A percentile compares a stretch with the other conserved stretches of the same genome.
phyloP scores from a whole-genome alignment of 2,888 invertebrate genomes.

The Sisyra nigra region DNA sequence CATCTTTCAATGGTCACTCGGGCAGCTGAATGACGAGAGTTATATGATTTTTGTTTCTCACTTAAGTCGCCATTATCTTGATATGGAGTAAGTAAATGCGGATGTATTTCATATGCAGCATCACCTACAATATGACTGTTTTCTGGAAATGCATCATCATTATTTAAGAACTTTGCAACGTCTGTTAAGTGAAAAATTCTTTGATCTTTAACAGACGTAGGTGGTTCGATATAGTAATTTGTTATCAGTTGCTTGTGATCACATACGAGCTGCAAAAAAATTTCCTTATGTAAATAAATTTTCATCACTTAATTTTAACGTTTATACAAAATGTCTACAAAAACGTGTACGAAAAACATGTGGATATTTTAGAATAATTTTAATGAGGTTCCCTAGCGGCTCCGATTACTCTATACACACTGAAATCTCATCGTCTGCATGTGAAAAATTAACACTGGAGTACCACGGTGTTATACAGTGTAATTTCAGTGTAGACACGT shows the following conservation, averaged over 20 bases:
- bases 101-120: slow-evolving; percentile 11
- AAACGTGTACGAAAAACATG: no score
- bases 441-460: no score
- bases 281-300: not conserved
- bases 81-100: slow-evolving; percentile 11
- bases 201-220: slow-evolving; percentile 15
- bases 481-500: no score
- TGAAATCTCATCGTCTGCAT: no score
- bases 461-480: no score
- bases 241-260: slow-evolving; percentile 13
- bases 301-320: no score
- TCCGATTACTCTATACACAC: no score
- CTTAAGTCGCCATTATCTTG: slow-evolving; percentile 11
- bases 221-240: slow-evolving; percentile 13
- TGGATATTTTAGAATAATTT: no score
- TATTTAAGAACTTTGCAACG: slow-evolving; percentile 12
- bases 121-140: slow-evolving; percentile 13
- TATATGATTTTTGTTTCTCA: slow-evolving; percentile 12
- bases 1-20: slow-evolving; percentile 13
- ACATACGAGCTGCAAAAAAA: slow-evolving; percentile 13
- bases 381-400: no score
- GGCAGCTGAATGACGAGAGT: slow-evolving; percentile 13
- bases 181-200: slow-evolving; percentile 13
- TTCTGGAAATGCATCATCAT: slow-evolving; percentile 11
- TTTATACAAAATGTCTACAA: no score